Percentiles rank a stretch among this genome's conserved stretches.
phyloP scores from a whole-genome alignment of 1,140 invertebrate species.

The Cyphomyrmex costatus region DNA sequence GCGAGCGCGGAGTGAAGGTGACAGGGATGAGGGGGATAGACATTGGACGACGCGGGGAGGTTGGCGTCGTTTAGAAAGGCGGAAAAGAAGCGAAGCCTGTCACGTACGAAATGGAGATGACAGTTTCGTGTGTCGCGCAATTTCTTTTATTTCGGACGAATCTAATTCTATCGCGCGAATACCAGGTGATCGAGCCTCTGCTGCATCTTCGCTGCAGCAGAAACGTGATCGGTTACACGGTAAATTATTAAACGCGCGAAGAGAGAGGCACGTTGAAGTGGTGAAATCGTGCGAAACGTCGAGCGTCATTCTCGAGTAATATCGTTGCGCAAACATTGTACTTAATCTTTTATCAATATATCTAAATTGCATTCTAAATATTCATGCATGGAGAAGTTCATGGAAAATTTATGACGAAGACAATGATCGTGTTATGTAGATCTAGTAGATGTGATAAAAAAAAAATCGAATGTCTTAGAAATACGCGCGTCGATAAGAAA shows the following conservation, averaged over 20 bases:
- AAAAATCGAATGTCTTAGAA: neutral
- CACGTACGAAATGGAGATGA: constrained; percentile 81
- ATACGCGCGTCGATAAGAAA: neutral
- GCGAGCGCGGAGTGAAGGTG: constrained; percentile 48
- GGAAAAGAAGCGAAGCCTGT: constrained; percentile 63
- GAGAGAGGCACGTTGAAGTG: neutral
- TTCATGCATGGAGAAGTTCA: neutral
- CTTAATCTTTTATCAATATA: constrained; percentile 28
- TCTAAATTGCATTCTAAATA: constrained; percentile 13
- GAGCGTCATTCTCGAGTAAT: constrained; percentile 16
- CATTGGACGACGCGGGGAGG: neutral
- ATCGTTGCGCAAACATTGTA: constrained; percentile 8
- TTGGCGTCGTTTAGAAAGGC: constrained; percentile 49
- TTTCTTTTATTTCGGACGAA: constrained; percentile 71
- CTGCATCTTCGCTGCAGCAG: constrained; percentile 42
- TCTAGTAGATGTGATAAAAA: neutral
- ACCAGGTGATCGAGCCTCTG: constrained; percentile 45
- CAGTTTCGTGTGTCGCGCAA: constrained; percentile 77
- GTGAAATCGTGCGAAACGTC: constrained; percentile 30
- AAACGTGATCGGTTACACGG: constrained; percentile 56
- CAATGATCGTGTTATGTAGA: neutral
- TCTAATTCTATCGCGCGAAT: constrained; percentile 56
- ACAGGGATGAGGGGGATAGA: constrained; percentile 49
- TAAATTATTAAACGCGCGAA: constrained; percentile 51
- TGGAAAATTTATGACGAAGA: neutral